Evolutionary conservation across 2,888 invertebrate species (phyloP), one percentile per base, ranked within the genome.

Genomic region (Thereva unica): DNA sequence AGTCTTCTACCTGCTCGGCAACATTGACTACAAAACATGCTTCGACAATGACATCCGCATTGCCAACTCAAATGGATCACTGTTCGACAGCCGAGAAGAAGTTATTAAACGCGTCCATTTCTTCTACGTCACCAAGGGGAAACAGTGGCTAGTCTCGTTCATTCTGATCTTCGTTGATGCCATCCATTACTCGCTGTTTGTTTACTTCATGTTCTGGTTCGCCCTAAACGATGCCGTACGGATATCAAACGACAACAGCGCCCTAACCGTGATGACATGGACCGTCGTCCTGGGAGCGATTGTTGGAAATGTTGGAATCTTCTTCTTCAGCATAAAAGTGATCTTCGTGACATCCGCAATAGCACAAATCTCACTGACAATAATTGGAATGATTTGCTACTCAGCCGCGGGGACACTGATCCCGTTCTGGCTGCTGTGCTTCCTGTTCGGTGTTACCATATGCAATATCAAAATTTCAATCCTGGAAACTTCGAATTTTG

Each of bases 81-180:
- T 78, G n/a, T 78, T 78, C 57, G 78, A 78, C 69, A 67, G 71
- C 2, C 75, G 78, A 0, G 67, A 72, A 47, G 75, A 76, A 1
- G 72, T 78, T 4, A 77, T 78, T 42, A 77, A 76, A 66, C 74
- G 73, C 4, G 74, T 78, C 49, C 73, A 76, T 34, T 78, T 78
- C 71, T 78, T 78, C 67, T 78, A 78, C 68, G 76, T 78, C 10
- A 78, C 77, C 35, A 77, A 75, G 66, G 76, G 76, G 55, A 76
- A 76, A 57, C 78, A 77, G 67, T 78, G 78, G 78, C 75, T 75
- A 45, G 72, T 78, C 5, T 75, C 75, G 12, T 66, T 77, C 3
- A 66, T 78, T 52, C 67, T 78, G 6, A 70, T 78, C 8, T 77
- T 78, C 38, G 71, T 73, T 47, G 78, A 77, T 59, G 75, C 77